Percentiles rank a stretch among this genome's conserved stretches.
These are phyloP conservation scores for Palythoa caribaeorum DNA, from an alignment of 92 coral and sea anemone genomes.

Conservation along the genomic window DNA sequence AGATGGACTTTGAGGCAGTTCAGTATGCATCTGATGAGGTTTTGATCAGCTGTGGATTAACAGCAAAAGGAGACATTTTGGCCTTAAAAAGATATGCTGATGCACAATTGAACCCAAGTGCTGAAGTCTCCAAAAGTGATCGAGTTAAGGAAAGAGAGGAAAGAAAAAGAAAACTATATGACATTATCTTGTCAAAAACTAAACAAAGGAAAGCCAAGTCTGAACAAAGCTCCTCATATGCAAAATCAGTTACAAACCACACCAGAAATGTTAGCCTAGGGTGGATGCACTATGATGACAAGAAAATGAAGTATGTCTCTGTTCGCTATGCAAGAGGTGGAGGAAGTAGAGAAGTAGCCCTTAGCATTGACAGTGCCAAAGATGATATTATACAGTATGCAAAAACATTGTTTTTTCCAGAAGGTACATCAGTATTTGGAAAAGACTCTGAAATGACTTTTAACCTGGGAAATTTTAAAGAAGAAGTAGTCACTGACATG, in stretches of 20 bases:
- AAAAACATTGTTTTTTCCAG: conserved; percentile 62
- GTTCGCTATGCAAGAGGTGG: conserved; percentile 67
- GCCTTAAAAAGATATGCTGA: conserved; percentile 20
- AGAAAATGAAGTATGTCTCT: conserved; percentile 46
- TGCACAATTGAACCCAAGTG: conserved; percentile 8
- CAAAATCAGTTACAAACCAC: not conserved
- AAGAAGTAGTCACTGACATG: conserved; percentile 35
- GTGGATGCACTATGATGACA: conserved; percentile 55
- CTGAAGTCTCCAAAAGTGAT: not conserved
- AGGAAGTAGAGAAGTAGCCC: conserved; percentile 47
- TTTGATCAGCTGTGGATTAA: conserved; percentile 13
- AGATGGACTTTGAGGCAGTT: conserved; percentile 20
- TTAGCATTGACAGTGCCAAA: conserved; percentile 17
- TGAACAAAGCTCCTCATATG: not conserved
- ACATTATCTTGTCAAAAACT: conserved; percentile 13
- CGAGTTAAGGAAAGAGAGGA: conserved; percentile 11
- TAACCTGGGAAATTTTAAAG: conserved; percentile 49
- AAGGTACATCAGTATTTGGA: conserved; percentile 49
- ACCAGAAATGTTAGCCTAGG: conserved; percentile 42
- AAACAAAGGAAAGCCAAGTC: conserved; percentile 5
- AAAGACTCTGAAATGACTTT: conserved; percentile 39
- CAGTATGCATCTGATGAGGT: conserved; percentile 16
- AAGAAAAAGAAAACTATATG: conserved; percentile 2
- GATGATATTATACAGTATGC: conserved; percentile 42
- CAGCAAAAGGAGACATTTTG: conserved; percentile 14